Evolutionary conservation across 2,797 vertebrate species (phyloP).

Genomic region (Dendrocincla fuliginosa): DNA sequence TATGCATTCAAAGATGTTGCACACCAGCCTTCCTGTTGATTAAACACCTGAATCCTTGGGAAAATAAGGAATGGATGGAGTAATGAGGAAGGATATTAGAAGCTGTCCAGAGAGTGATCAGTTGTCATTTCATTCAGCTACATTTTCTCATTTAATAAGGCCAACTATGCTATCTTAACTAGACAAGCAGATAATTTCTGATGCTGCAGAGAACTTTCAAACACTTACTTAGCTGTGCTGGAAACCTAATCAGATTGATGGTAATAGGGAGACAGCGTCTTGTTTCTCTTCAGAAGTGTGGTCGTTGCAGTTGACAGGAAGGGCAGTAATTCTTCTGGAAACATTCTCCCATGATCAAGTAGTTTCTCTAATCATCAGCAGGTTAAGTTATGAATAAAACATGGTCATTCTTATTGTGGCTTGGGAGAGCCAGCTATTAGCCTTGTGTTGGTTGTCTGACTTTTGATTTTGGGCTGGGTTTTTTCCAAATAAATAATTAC

Average conservation of each 20-base stretch:
- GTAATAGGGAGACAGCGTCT: not conserved
- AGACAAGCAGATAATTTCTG: not conserved
- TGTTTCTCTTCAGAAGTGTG: not conserved
- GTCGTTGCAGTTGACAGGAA: not conserved
- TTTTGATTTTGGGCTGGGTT: fast-evolving
- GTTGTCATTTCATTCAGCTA: not conserved
- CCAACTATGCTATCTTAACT: not conserved
- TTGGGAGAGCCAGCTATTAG: not conserved
- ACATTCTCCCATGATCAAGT: not conserved
- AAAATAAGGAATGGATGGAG: not conserved
- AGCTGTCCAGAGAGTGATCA: not conserved
- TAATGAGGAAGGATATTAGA: not conserved
- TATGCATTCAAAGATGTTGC: not conserved
- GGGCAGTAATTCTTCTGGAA: not conserved
- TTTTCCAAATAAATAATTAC: not conserved
- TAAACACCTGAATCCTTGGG: not conserved
- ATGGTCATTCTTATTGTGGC: not conserved
- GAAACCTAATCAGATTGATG: not conserved
- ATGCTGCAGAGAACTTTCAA: not conserved
- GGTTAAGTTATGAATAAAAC: not conserved
- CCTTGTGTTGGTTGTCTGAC: not conserved
- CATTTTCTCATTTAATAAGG: not conserved
- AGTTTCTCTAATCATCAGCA: not conserved
- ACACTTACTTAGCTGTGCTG: not conserved
- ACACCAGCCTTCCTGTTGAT: not conserved